Evolutionary conservation across 2,797 vertebrate species (phyloP).

Genomic region (Rhabdophis nuchalis): DNA sequence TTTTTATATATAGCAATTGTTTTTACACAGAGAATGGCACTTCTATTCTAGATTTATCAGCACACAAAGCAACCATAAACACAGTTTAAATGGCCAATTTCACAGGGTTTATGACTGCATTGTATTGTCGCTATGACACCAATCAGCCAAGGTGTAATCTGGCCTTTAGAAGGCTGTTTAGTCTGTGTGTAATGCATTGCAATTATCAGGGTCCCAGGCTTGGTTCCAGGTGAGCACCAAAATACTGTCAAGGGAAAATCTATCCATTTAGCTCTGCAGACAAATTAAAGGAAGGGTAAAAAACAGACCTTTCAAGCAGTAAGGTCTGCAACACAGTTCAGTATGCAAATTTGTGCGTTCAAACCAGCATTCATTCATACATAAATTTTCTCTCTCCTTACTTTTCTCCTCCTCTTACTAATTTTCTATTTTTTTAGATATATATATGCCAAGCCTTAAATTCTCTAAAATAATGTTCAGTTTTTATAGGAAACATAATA

Average conservation of each 20-base stretch:
- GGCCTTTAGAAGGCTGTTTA: conserved; percentile 32
- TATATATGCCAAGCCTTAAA: not conserved
- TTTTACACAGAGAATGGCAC: conserved; percentile 28
- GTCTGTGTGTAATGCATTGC: conserved; percentile 16
- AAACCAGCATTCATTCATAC: not conserved
- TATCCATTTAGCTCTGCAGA: conserved; percentile 12
- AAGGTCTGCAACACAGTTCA: not conserved
- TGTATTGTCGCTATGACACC: conserved; percentile 35
- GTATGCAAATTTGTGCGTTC: not conserved
- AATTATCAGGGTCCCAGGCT: conserved; percentile 28
- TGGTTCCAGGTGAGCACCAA: conserved; percentile 37
- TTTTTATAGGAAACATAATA: not conserved
- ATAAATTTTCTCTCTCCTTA: not conserved
- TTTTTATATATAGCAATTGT: conserved; percentile 14
- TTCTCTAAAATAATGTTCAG: not conserved
- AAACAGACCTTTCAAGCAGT: conserved; percentile 5
- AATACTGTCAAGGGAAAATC: conserved; percentile 25
- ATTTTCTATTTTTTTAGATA: not conserved
- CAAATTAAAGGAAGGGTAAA: conserved; percentile 26
- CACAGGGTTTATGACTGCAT: conserved; percentile 32
- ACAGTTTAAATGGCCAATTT: conserved; percentile 40
- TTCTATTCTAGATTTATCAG: conserved; percentile 32
- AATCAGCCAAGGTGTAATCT: conserved; percentile 33
- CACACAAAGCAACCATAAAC: conserved; percentile 37
- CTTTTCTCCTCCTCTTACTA: not conserved